phyloP scores from a whole-genome alignment of 2,888 invertebrate genomes.

The Himalopsyche japonica region DNA sequence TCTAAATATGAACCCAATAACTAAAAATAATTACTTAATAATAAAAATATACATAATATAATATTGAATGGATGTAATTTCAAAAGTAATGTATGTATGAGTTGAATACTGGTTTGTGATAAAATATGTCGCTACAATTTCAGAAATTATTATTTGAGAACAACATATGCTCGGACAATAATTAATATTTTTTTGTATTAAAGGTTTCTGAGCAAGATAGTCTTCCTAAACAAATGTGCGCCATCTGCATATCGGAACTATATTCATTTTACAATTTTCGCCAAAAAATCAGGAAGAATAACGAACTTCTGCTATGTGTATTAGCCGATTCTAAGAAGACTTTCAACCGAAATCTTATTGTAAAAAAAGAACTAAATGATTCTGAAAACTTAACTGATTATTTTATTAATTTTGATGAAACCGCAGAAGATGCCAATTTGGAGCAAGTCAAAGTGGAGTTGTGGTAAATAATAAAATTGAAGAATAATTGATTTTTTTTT shows the following conservation, averaged over 20 bases:
- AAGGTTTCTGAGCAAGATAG: conserved; percentile 15
- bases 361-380: not conserved
- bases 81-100: too few relatives aligned
- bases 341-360: not conserved
- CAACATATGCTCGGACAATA: too few relatives aligned
- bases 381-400: not conserved
- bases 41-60: too few relatives aligned
- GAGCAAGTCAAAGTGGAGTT: not conserved
- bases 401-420: not conserved
- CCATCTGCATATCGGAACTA: not conserved
- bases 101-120: too few relatives aligned
- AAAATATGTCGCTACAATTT: too few relatives aligned
- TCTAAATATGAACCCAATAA: too few relatives aligned
- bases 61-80: too few relatives aligned
- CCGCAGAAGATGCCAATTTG: not conserved
- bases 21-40: too few relatives aligned
- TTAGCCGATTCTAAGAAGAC: not conserved
- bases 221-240: conserved; percentile 10
- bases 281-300: not conserved
- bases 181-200: not conserved
- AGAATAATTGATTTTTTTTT: not conserved
- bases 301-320: not conserved
- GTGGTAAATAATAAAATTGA: not conserved
- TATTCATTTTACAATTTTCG: not conserved
- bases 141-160: too few relatives aligned